A percentile compares a stretch with the other conserved stretches of the same genome.
These are phyloP conservation scores for Lophura nycthemera DNA, from an alignment of 2,113 vertebrate genomes.

Conservation along the genomic window DNA sequence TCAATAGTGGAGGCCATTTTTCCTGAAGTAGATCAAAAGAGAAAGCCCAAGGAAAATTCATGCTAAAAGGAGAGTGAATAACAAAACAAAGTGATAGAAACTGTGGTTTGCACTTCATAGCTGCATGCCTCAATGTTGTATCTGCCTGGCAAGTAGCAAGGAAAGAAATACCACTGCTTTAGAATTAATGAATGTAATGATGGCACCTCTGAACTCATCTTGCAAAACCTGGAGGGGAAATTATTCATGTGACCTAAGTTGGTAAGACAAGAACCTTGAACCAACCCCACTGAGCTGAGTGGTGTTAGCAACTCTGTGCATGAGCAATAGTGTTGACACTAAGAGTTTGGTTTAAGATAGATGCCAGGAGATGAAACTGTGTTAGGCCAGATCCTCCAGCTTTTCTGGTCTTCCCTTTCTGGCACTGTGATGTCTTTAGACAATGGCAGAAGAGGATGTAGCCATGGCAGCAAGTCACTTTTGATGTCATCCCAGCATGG, in stretches of 20 bases:
- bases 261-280: neutral
- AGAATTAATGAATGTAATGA: neutral
- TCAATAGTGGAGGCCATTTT: constrained; percentile 60
- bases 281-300: neutral
- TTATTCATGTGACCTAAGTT: neutral
- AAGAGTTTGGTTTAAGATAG: neutral
- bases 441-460: neutral
- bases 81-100: neutral
- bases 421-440: neutral
- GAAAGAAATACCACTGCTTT: neutral
- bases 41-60: constrained; percentile 40
- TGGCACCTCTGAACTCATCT: neutral
- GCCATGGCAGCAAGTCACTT: neutral
- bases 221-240: neutral
- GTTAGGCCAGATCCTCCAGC: neutral
- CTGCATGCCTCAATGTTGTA: neutral
- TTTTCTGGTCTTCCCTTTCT: neutral
- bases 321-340: neutral
- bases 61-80: constrained; percentile 3
- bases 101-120: neutral
- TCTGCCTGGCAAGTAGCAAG: neutral
- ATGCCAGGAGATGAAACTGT: neutral
- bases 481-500: neutral
- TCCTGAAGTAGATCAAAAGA: constrained; percentile 28
- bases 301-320: neutral